Evolutionary conservation across 1,140 invertebrate genomes (phyloP), one percentile per base, ranked within the genome.

Genomic region (Medauroidea extradentata): DNA sequence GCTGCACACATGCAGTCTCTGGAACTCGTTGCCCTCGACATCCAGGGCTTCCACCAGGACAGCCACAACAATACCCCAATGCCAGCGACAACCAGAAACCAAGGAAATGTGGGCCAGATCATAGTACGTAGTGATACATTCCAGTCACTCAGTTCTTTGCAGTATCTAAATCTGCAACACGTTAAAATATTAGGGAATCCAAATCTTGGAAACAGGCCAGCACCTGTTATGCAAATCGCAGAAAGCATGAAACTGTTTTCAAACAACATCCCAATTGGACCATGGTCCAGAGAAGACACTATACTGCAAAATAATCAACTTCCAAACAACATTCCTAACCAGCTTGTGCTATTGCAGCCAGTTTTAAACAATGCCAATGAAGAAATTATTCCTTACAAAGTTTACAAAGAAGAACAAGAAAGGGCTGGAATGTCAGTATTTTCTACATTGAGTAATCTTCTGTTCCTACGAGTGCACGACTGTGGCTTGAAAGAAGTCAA

Each of bases 401-500:
- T 80, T 34, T 86, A 84, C 58, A 81, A 80, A 61, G 75, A 79
- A 63, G 76, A 76, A 56, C 61, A 77, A 39, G 77, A 80, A 56
- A 76, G 77, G 54, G 66, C 73, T 18, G 67, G 69, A 41, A 61
- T 79, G 71, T 67, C 74, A 23, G 67, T 79, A 21, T 86, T 88
- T 63, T 78, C 79, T 38, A 80, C 79, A 16, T 77, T 85, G 54
- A 69, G 71, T 24, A 72, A 73, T 53, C 68, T 88, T 14, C 74
- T 78, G 27, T 78, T 85, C 49, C 64, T 87, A 34, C 71, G 84
- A 61, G 78, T 85, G 2, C 76, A 78, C 18, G 73, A 76, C 23
- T 87, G 85, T 63, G 73, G 79, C 21, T 62, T 88, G 19, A 77
- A 80, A 61, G 78, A 83, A 62, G 70, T 87, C 56, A 79, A 81